Evolutionary conservation across 2,113 vertebrate genomes (phyloP).

Genomic region (Conger conger): DNA sequence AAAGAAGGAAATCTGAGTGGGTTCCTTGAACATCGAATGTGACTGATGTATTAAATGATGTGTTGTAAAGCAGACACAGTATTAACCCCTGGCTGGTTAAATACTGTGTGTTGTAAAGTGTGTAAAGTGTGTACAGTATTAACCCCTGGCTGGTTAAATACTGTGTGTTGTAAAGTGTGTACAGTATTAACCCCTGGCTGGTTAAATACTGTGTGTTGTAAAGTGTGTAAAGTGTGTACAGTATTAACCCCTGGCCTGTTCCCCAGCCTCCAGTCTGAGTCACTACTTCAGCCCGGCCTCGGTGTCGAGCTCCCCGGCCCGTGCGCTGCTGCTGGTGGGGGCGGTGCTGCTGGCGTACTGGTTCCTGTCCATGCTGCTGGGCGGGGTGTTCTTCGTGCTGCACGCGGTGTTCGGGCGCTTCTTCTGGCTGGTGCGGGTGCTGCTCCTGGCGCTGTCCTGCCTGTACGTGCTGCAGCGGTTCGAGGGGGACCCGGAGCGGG

Average conservation of each 20-base stretch:
- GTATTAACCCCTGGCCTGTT: not conserved
- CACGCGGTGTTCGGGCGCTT: conserved; percentile 86
- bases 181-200: not conserved
- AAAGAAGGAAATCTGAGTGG: too few relatives aligned
- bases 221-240: too few relatives aligned
- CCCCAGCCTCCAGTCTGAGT: conserved; percentile 81
- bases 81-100: too few relatives aligned
- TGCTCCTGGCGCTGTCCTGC: conserved; percentile 87
- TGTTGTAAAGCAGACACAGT: too few relatives aligned
- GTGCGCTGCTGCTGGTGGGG: conserved; percentile 81
- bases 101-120: not conserved
- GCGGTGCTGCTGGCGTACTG: conserved; percentile 80
- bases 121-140: too few relatives aligned
- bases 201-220: not conserved
- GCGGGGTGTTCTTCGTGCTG: conserved; percentile 85
- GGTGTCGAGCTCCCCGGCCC: conserved; percentile 70
- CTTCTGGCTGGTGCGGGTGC: conserved; percentile 87
- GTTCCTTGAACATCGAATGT: too few relatives aligned
- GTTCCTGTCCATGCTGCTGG: conserved; percentile 88
- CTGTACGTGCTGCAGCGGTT: conserved; percentile 96
- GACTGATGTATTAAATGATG: too few relatives aligned
- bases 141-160: not conserved
- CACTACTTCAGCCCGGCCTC: conserved; percentile 75
- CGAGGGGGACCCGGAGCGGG: conserved; percentile 86
- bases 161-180: too few relatives aligned